phyloP scores from a whole-genome alignment of 2,113 vertebrate genomes.

The Atlantisia rogersi region DNA sequence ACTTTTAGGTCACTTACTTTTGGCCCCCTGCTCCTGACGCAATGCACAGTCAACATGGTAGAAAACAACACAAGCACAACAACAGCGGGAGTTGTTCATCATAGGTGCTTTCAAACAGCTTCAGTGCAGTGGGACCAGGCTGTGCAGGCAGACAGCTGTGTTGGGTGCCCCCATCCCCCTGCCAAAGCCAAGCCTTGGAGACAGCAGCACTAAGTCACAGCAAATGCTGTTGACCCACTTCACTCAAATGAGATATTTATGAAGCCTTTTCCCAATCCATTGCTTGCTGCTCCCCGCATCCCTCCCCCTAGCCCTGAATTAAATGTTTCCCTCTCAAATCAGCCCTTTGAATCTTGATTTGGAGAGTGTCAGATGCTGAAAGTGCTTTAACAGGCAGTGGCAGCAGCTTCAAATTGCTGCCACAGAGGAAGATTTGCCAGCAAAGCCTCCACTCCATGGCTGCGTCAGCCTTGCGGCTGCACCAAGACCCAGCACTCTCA shows the following conservation, averaged over 20 bases:
- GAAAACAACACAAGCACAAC: background rate
- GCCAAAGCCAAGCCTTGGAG: background rate
- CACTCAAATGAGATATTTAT: background rate
- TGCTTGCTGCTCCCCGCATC: background rate
- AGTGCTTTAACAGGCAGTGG: background rate
- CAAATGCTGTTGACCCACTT: conserved; percentile 10
- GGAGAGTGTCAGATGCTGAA: background rate
- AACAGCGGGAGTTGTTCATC: background rate
- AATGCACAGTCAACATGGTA: fast-evolving
- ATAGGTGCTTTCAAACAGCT: background rate
- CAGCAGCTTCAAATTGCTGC: background rate
- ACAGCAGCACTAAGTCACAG: background rate
- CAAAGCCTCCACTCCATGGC: background rate
- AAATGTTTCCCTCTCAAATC: background rate
- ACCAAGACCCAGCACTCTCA: background rate
- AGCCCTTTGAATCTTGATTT: background rate
- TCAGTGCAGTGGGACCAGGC: background rate
- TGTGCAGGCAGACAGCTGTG: background rate
- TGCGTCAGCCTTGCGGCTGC: background rate
- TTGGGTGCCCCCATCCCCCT: background rate
- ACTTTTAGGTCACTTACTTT: background rate
- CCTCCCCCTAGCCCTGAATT: background rate
- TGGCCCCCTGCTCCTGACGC: background rate
- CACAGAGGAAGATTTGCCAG: background rate
- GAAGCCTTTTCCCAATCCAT: background rate